A percentile compares a stretch with the other conserved stretches of the same genome.
Conservation (phyloP, 2,888 invertebrate genomes). For the Ectemnius lituratus region DNA sequence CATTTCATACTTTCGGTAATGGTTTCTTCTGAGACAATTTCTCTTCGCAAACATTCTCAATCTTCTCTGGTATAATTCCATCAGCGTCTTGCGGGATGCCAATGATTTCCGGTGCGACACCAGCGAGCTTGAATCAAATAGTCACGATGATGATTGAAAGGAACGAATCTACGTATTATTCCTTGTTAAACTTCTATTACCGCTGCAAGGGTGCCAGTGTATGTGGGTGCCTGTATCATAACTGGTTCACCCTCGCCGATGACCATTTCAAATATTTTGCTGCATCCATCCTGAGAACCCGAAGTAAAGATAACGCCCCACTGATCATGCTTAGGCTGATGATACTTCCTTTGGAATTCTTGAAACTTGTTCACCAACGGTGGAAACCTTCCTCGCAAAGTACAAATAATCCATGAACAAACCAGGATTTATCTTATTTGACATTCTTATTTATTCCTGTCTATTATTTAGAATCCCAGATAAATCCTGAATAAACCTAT, state of each 20-base stretch:
- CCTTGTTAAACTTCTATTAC: slow-evolving; percentile 64
- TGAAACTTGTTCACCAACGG: slow-evolving; percentile 81
- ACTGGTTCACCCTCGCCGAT: slow-evolving; percentile 84
- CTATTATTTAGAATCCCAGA: too few species aligned
- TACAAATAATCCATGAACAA: not conserved
- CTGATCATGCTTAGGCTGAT: slow-evolving; percentile 81
- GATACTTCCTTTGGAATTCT: slow-evolving; percentile 82
- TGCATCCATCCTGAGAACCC: slow-evolving; percentile 88
- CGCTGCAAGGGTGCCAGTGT: slow-evolving; percentile 81
- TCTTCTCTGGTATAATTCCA: slow-evolving; percentile 83
- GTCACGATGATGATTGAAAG: not conserved
- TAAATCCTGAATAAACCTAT: too few species aligned
- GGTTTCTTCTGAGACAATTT: slow-evolving; percentile 71
- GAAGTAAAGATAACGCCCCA: slow-evolving; percentile 83
- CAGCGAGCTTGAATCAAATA: slow-evolving; percentile 80
- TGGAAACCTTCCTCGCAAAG: slow-evolving; percentile 77
- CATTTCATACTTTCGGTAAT: slow-evolving; percentile 76
- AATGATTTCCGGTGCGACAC: slow-evolving; percentile 82
- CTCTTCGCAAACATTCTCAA: slow-evolving; percentile 81
- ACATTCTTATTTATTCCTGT: too few species aligned
- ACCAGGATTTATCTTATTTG: not conserved
- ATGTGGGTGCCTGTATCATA: slow-evolving; percentile 84
- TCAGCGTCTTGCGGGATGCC: slow-evolving; percentile 84
- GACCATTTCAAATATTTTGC: slow-evolving; percentile 85
- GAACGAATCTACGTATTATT: not conserved